A percentile compares a stretch with the other conserved stretches of the same genome.
Conservation (phyloP, 2,797 vertebrate genomes). For the Notolabrus celidotus region DNA sequence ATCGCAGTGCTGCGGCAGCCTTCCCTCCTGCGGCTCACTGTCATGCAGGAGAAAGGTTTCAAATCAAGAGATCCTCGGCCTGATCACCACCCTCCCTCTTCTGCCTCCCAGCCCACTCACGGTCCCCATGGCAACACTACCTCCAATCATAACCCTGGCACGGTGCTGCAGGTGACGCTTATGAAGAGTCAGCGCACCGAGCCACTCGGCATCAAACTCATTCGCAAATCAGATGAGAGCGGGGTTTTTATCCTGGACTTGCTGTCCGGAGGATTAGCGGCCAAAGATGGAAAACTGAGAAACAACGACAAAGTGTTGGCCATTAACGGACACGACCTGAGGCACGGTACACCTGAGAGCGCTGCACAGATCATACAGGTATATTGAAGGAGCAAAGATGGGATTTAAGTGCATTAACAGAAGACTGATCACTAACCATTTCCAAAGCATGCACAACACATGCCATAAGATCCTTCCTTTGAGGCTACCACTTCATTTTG, state of each 20-base stretch:
- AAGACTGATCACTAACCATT: too few relatives aligned
- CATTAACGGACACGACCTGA: constrained; percentile 93
- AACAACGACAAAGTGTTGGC: constrained; percentile 93
- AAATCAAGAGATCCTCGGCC: constrained; percentile 80
- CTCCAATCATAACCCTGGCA: constrained; percentile 74
- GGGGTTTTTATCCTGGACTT: constrained; percentile 94
- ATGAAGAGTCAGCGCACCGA: constrained; percentile 90
- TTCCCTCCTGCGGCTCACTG: constrained; percentile 87
- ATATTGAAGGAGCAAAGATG: constrained; percentile 1
- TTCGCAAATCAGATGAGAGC: constrained; percentile 91
- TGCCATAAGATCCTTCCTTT: too few relatives aligned
- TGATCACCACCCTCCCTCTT: constrained; percentile 73
- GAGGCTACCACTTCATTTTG: too few relatives aligned
- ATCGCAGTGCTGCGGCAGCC: constrained; percentile 87
- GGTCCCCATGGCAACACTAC: constrained; percentile 69
- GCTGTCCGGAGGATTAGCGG: constrained; percentile 91
- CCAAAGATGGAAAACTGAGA: constrained; percentile 91
- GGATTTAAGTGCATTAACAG: not conserved
- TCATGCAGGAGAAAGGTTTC: constrained; percentile 96
- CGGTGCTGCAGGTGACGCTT: constrained; percentile 91
- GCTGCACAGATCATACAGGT: constrained; percentile 97
- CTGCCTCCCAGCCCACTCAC: constrained; percentile 67
- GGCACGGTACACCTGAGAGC: constrained; percentile 93
- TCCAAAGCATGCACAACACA: too few relatives aligned
- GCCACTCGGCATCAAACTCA: constrained; percentile 93